Percentiles rank a stretch among this genome's conserved stretches.
These are phyloP conservation scores for Ostrea edulis DNA, from an alignment of 1,140 invertebrate species.

Conservation along the genomic window DNA sequence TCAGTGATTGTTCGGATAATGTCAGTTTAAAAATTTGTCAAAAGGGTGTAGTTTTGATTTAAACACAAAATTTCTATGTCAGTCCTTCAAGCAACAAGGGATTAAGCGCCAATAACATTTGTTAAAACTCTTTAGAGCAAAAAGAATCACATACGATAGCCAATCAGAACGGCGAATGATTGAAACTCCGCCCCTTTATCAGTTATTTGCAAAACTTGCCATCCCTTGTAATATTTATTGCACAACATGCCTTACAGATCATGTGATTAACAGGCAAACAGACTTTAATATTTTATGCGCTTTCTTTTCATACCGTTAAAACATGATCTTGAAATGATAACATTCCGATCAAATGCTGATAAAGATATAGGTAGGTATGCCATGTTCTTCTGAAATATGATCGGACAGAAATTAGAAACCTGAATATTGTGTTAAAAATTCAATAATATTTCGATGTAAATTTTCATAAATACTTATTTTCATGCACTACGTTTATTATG, in stretches of 20 bases:
- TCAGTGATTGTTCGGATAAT: constrained; percentile 37
- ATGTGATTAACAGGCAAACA: constrained; percentile 37
- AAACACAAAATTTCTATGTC: constrained; percentile 53
- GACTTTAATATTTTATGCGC: constrained; percentile 26
- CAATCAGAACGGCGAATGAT: constrained; percentile 18
- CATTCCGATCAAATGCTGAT: constrained; percentile 12
- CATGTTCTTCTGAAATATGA: constrained; percentile 18
- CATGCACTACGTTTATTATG: not conserved
- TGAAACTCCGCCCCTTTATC: constrained; percentile 28
- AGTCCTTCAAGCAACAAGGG: constrained; percentile 15
- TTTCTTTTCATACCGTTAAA: constrained; percentile 43
- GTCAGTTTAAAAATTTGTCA: constrained; percentile 27
- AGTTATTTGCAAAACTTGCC: not conserved
- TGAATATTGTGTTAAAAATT: not conserved
- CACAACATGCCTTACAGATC: constrained; percentile 13
- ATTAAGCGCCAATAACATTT: constrained; percentile 38
- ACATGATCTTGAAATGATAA: constrained; percentile 45
- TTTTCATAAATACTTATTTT: not conserved
- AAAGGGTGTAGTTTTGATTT: constrained; percentile 48
- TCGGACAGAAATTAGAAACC: not conserved
- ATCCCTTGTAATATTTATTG: constrained; percentile 18
- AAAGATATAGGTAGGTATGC: constrained; percentile 15
- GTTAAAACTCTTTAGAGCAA: constrained; percentile 41
- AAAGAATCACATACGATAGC: constrained; percentile 4
- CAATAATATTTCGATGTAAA: not conserved